Percentiles rank a stretch among this genome's conserved stretches.
Conservation (phyloP, 2,888 invertebrate genomes). For the Drosophila mercatorum region DNA sequence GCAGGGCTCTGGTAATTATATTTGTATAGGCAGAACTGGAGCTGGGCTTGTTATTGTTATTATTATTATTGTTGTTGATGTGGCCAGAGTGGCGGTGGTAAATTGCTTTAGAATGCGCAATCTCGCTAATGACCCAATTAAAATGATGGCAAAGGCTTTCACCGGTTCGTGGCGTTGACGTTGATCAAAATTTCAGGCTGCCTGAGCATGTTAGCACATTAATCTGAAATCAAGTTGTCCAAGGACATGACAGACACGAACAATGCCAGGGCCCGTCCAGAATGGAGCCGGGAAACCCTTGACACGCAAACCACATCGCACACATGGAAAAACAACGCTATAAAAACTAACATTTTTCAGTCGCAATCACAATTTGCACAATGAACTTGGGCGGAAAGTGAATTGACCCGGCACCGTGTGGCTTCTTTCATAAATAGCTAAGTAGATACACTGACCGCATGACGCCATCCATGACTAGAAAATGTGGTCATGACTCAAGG, state of each 20-base stretch:
- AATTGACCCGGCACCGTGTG: slow-evolving; percentile 21
- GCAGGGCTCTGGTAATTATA: slow-evolving; percentile 20
- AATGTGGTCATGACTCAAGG: slow-evolving; percentile 28
- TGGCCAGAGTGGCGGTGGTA: neutral
- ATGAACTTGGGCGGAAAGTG: slow-evolving; percentile 33
- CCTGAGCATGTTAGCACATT: slow-evolving; percentile 18
- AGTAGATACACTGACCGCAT: slow-evolving; percentile 51
- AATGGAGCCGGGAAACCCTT: slow-evolving; percentile 15
- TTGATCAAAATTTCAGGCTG: slow-evolving; percentile 7
- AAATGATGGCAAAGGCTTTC: slow-evolving; percentile 62
- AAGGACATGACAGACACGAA: slow-evolving; percentile 59
- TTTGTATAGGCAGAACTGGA: slow-evolving; percentile 2
- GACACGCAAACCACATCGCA: slow-evolving; percentile 43
- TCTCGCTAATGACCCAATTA: slow-evolving; percentile 75
- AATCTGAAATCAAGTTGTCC: slow-evolving; percentile 53
- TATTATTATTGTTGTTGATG: slow-evolving; percentile 3
- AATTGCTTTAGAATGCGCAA: slow-evolving; percentile 64
- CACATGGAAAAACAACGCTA: neutral
- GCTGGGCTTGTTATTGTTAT: slow-evolving; percentile 4
- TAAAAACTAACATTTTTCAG: slow-evolving; percentile 23
- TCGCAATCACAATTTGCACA: slow-evolving; percentile 28
- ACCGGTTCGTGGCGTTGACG: slow-evolving; percentile 24
- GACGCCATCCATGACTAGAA: slow-evolving; percentile 54
- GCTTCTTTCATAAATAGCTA: slow-evolving; percentile 72
- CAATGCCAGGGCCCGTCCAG: slow-evolving; percentile 27